Conservation (phyloP, 2,888 invertebrate species). For the Timema podura region DNA sequence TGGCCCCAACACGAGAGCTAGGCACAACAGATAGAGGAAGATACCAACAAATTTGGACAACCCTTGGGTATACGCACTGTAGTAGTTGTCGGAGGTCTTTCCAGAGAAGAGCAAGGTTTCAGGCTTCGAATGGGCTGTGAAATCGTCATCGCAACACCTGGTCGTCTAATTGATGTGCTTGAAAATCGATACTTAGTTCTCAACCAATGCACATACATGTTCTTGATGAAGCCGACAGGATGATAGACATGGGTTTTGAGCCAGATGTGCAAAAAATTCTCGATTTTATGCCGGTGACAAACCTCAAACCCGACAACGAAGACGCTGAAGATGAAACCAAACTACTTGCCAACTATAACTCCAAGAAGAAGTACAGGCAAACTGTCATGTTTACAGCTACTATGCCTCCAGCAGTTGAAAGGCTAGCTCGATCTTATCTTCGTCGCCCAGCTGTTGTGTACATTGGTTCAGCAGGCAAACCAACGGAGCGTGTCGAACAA, state of each 20-base stretch:
- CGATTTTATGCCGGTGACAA: conserved; percentile 96
- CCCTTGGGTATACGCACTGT: conserved; percentile 90
- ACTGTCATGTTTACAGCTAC: conserved; percentile 99
- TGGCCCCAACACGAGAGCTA: conserved; percentile 99
- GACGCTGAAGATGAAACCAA: conserved; percentile 94
- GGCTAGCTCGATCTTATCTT: conserved; percentile 90
- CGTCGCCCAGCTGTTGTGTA: conserved; percentile 95
- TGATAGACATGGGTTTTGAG: conserved; percentile 99
- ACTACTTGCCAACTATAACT: conserved; percentile 87
- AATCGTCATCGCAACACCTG: conserved; percentile 99
- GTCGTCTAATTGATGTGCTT: conserved; percentile 96
- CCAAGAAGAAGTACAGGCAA: conserved; percentile 95
- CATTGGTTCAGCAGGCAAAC: conserved; percentile 95
- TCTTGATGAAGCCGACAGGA: conserved; percentile 94
- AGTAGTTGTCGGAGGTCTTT: conserved; percentile 96
- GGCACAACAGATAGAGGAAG: conserved; percentile 99
- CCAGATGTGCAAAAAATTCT: conserved; percentile 97
- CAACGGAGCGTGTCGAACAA: conserved; percentile 97
- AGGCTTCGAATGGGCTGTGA: conserved; percentile 95
- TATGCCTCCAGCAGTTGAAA: conserved; percentile 97
- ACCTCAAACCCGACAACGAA: conserved; percentile 96
- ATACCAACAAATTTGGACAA: conserved; percentile 94
- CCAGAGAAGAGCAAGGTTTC: conserved; percentile 98
- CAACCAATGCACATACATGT: conserved; percentile 98
- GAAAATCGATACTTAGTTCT: conserved; percentile 97